These are phyloP conservation scores for Pyrocephalus nanus DNA, from an alignment of 2,797 vertebrate genomes.

Conservation along the genomic window DNA sequence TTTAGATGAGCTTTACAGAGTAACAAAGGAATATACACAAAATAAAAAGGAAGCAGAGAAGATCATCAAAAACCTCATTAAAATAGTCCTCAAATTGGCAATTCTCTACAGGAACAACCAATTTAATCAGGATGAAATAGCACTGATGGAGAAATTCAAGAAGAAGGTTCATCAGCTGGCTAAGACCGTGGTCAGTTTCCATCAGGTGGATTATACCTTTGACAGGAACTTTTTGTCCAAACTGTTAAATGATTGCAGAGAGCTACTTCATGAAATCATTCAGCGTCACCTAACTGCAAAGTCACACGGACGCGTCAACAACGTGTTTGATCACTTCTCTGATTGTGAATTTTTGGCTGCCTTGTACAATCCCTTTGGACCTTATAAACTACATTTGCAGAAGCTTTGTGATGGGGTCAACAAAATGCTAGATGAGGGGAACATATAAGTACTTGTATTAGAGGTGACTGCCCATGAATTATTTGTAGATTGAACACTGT, in stretches of 20 bases:
- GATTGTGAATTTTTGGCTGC: conserved; percentile 85
- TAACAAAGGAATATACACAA: conserved; percentile 81
- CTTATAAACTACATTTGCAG: conserved; percentile 80
- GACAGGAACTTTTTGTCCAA: conserved; percentile 82
- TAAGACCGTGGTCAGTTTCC: conserved; percentile 84
- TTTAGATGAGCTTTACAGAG: conserved; percentile 81
- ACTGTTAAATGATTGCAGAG: conserved; percentile 81
- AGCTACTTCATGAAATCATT: conserved; percentile 80
- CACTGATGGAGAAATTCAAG: conserved; percentile 82
- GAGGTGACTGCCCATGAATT: conserved; percentile 27
- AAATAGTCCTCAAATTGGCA: conserved; percentile 82
- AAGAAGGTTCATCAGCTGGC: conserved; percentile 83
- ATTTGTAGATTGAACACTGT: conserved; percentile 57
- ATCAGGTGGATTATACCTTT: conserved; percentile 84
- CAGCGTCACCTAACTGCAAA: conserved; percentile 82
- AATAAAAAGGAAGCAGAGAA: conserved; percentile 84
- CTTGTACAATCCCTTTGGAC: conserved; percentile 84
- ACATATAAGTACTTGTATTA: conserved; percentile 73
- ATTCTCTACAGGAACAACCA: conserved; percentile 83
- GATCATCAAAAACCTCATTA: conserved; percentile 83
- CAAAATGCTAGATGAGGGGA: conserved; percentile 85
- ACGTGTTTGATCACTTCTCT: conserved; percentile 84
- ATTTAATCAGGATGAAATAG: conserved; percentile 81
- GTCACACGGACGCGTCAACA: conserved; percentile 82
- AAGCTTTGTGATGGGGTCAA: conserved; percentile 84